These are phyloP conservation scores for Eulemur mongoz DNA, from an alignment of 2,797 vertebrate genomes.

Conservation along the genomic window DNA sequence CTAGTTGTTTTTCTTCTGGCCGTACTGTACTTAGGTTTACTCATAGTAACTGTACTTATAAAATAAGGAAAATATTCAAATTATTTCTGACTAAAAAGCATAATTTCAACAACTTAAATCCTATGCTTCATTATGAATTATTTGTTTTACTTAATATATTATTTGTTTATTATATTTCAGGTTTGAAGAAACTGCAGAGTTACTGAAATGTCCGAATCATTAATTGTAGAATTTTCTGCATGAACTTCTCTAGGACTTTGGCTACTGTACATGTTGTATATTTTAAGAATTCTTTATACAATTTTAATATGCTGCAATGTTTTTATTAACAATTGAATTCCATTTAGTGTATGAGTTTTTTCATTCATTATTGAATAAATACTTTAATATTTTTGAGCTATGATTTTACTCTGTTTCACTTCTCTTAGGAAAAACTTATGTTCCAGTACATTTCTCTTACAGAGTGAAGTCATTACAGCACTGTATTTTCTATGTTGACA, in stretches of 20 bases:
- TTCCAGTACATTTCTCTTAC: constrained; percentile 40
- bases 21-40: background rate
- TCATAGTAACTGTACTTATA: background rate
- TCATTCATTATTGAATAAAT: constrained; percentile 79
- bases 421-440: constrained; percentile 55
- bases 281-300: constrained; percentile 58
- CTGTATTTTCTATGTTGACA: constrained; percentile 81
- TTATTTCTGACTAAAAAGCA: constrained; percentile 20
- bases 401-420: constrained; percentile 51
- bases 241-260: constrained; percentile 34
- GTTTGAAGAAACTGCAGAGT: constrained; percentile 90
- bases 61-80: constrained; percentile 20
- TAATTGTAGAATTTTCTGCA: constrained; percentile 73
- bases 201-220: constrained; percentile 86
- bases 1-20: background rate
- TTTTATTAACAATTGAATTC: constrained; percentile 56
- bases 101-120: constrained; percentile 28
- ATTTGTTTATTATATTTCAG: constrained; percentile 80
- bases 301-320: constrained; percentile 61
- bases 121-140: background rate
- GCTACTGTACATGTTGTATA: constrained; percentile 67
- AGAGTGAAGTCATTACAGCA: constrained; percentile 70
- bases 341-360: constrained; percentile 59
- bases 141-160: background rate
- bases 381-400: constrained; percentile 54